Evolutionary conservation across 1,140 invertebrate genomes (phyloP).

Genomic region (Tyrophagus putrescentiae): DNA sequence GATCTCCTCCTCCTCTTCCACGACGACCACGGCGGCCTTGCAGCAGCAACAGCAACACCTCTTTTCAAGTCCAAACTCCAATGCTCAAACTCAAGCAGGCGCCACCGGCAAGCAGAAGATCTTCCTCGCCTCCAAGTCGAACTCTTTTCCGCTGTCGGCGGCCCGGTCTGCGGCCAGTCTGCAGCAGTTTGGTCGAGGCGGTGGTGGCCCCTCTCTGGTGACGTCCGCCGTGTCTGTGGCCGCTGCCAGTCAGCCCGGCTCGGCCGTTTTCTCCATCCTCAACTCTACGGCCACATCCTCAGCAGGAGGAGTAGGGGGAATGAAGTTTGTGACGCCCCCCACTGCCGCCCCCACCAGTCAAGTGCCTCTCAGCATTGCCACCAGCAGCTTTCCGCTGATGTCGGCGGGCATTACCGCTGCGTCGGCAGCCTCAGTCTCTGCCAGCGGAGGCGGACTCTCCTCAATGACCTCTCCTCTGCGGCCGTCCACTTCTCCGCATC

Average conservation of each 20-base stretch:
- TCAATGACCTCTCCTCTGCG: too few relatives aligned
- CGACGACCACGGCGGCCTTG: not conserved
- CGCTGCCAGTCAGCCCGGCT: too few relatives aligned
- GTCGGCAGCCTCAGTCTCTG: too few relatives aligned
- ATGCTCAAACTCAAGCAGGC: not conserved
- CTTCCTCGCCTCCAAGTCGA: slow-evolving; percentile 6
- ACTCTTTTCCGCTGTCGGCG: slow-evolving; percentile 9
- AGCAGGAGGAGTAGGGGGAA: not conserved
- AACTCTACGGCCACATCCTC: too few relatives aligned
- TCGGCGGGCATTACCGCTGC: too few relatives aligned
- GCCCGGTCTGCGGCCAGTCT: not conserved
- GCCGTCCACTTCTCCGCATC: too few relatives aligned
- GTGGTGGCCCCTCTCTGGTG: not conserved
- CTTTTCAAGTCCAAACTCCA: too few relatives aligned
- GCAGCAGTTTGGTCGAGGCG: not conserved
- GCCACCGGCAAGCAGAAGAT: slow-evolving; percentile 10
- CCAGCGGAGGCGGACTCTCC: too few relatives aligned
- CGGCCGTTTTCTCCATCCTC: not conserved
- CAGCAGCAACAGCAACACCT: too few relatives aligned
- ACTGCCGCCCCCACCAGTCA: not conserved
- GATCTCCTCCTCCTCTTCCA: not conserved
- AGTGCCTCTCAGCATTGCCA: not conserved
- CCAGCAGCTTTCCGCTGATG: not conserved
- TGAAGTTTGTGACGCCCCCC: not conserved
- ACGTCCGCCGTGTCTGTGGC: too few relatives aligned